These are phyloP conservation scores for Limnodromus scolopaceus DNA, from an alignment of 2,797 vertebrate genomes.

Conservation along the genomic window DNA sequence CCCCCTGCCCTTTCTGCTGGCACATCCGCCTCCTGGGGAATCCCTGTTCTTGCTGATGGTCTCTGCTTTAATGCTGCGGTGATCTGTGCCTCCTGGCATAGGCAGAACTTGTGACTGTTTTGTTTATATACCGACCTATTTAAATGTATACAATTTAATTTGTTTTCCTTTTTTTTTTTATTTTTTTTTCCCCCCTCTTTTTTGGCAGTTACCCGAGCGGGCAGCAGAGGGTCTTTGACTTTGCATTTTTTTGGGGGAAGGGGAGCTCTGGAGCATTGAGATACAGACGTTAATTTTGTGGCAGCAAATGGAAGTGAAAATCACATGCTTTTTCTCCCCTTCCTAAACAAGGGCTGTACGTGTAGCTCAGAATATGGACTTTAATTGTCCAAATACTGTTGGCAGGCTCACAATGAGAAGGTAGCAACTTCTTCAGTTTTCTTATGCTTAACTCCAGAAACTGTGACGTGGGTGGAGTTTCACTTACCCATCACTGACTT, in stretches of 20 bases:
- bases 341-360: neutral
- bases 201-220: neutral
- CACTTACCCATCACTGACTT: conserved; percentile 55
- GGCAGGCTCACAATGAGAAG: neutral
- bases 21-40: neutral
- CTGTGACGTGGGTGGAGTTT: conserved; percentile 61
- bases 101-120: neutral
- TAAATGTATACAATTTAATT: neutral
- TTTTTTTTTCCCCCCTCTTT: too few relatives aligned
- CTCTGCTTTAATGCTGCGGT: neutral
- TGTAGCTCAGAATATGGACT: neutral
- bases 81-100: neutral
- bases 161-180: neutral
- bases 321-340: neutral
- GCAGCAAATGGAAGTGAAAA: neutral
- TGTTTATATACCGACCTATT: neutral
- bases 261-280: neutral
- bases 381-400: neutral
- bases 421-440: conserved; percentile 5
- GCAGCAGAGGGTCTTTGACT: neutral
- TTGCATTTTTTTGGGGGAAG: neutral
- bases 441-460: conserved; percentile 1
- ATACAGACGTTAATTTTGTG: neutral
- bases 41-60: neutral
- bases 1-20: neutral